Base-by-base conservation (phyloP, 2,113 vertebrate species). In the Colistium nudipinnis region DNA sequence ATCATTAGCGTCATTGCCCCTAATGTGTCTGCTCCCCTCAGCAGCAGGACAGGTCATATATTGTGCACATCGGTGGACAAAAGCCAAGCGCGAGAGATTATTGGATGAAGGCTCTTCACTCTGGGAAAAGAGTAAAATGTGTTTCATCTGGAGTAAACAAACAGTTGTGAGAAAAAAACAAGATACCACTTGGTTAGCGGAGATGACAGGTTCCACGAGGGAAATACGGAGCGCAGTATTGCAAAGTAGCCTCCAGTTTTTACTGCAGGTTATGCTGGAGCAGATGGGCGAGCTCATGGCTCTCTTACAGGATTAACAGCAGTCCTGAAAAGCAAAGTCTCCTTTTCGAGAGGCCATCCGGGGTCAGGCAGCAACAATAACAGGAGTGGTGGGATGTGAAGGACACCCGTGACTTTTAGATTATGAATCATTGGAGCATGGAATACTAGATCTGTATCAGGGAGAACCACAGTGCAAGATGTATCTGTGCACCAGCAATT, bases 1-100 rank as follows among this genome's bases (percentile, higher is more conserved):
- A 96, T 96, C 95, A 96, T 98, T 97, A 97, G 96, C 95, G 95
- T 94, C 96, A 96, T 96, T 96, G 95, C 89, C 95, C 93, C 94
- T 98, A 96, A 98, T 97, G 96, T 95, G 95, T 95, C 94, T 94
- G 89, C 93, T 94, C 93, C 94, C 92, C 91, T 91, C 80, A 84
- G 67, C 86, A 91, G 94, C 89, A 86, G 76, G 88, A 91, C 78
- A 84, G 94, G 94, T 90, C 95, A 95, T 97, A 96, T 95, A 96
- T 96, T 88, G 83, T 89, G 82, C 81, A 89, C 84, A 90, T 83
- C 83, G 86, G 76, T 86, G 87, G 80, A 78, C 80, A 81, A 85
- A 80, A 90, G 79, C 84, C 80, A 87, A 81, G 85, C 74, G 41
- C 57, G 2, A 64, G 51, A 74, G 65, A 85, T 89, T 70, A 80